These are phyloP conservation scores for Apodemus speciosus DNA, from an alignment of 2,113 vertebrate genomes.

Conservation along the genomic window DNA sequence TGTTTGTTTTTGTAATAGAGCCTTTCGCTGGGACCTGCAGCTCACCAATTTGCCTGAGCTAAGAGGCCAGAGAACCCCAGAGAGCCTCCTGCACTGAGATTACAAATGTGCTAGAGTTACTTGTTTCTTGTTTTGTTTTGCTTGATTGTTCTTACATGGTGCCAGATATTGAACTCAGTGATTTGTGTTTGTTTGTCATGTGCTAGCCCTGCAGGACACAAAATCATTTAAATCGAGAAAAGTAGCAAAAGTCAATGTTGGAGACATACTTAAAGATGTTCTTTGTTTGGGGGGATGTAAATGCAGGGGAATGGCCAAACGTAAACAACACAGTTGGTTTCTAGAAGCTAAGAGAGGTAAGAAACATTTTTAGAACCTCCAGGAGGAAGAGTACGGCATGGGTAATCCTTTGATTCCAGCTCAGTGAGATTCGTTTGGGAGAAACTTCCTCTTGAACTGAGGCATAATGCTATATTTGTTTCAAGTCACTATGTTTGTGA, in stretches of 20 bases:
- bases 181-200: neutral
- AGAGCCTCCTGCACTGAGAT: neutral
- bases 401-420: neutral
- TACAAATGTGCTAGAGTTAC: neutral
- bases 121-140: neutral
- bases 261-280: neutral
- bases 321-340: neutral
- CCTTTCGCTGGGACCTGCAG: neutral
- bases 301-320: neutral
- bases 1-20: no score
- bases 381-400: neutral
- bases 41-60: neutral
- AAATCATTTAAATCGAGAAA: neutral
- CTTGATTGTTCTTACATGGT: neutral
- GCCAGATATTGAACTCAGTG: neutral
- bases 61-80: neutral
- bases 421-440: neutral
- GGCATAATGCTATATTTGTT: neutral
- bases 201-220: neutral
- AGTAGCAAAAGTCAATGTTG: neutral
- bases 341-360: neutral
- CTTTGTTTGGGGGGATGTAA: neutral
- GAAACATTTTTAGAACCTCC: neutral
- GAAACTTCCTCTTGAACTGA: neutral
- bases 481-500: neutral